These are phyloP conservation scores for Grus americana DNA, from an alignment of 2,113 vertebrate genomes.

Conservation along the genomic window DNA sequence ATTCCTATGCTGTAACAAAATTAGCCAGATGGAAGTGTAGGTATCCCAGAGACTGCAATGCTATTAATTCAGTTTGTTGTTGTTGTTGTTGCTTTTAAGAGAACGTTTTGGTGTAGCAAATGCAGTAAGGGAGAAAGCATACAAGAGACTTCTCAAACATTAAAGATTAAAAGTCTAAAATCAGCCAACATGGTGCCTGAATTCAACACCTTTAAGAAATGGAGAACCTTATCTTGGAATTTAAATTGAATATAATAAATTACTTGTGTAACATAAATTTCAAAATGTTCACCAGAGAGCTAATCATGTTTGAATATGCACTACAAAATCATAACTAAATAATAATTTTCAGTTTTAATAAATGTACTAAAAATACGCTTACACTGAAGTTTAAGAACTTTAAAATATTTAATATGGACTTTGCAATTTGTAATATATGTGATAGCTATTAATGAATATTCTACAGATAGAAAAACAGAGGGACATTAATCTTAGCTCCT, in stretches of 20 bases:
- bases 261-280: background rate
- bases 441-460: background rate
- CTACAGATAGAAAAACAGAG: background rate
- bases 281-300: background rate
- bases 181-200: background rate
- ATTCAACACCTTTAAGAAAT: background rate
- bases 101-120: background rate
- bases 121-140: background rate
- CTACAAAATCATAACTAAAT: background rate
- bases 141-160: background rate
- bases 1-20: background rate
- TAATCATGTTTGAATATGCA: background rate
- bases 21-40: background rate
- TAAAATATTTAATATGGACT: background rate
- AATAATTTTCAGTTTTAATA: background rate
- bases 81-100: background rate
- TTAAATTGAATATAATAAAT: background rate
- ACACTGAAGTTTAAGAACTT: background rate
- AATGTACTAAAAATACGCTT: background rate
- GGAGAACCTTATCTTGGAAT: background rate
- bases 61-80: background rate
- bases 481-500: background rate
- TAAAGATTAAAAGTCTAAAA: background rate
- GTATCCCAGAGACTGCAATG: background rate
- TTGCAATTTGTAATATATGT: background rate